Conservation (phyloP, 1,140 invertebrate genomes). For the Drosophila mauritiana region DNA sequence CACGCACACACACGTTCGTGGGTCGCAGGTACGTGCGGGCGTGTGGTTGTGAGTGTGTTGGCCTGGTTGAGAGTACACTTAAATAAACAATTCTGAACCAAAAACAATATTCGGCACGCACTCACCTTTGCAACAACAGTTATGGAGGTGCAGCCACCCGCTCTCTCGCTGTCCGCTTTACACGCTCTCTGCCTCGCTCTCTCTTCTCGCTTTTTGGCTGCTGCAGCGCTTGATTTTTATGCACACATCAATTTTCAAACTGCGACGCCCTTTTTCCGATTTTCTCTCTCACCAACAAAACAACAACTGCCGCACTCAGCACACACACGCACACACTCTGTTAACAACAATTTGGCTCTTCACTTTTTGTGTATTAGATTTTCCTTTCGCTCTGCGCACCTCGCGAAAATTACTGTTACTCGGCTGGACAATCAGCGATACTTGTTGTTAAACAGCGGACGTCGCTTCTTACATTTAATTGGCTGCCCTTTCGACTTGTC, state of each 20-base stretch:
- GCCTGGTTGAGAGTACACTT: conserved; percentile 11
- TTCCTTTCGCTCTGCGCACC: conserved; percentile 41
- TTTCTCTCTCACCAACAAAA: conserved; percentile 46
- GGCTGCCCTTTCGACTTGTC: conserved; percentile 7
- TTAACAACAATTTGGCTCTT: conserved; percentile 63
- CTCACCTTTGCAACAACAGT: conserved; percentile 63
- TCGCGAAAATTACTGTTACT: conserved; percentile 1
- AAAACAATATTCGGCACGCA: conserved; percentile 76
- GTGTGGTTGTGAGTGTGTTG: conserved; percentile 12
- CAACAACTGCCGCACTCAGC: conserved; percentile 35
- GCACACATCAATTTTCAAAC: conserved; percentile 63
- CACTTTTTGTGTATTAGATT: conserved; percentile 59
- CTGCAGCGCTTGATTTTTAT: conserved; percentile 54
- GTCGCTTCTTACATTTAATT: conserved; percentile 21
- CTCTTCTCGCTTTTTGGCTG: conserved; percentile 43
- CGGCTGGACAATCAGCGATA: conserved; percentile 5
- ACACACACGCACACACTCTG: conserved; percentile 26
- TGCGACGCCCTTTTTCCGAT: conserved; percentile 73
- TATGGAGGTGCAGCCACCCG: conserved; percentile 33
- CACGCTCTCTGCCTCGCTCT: conserved; percentile 22
- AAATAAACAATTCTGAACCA: conserved; percentile 38
- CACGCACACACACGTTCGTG: conserved; percentile 16
- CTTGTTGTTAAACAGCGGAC: conserved; percentile 19
- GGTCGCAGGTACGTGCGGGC: conserved; percentile 24
- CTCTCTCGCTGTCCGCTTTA: conserved; percentile 13